These are phyloP conservation scores for Rhea americana DNA, from an alignment of 2,113 vertebrate genomes.

Conservation along the genomic window DNA sequence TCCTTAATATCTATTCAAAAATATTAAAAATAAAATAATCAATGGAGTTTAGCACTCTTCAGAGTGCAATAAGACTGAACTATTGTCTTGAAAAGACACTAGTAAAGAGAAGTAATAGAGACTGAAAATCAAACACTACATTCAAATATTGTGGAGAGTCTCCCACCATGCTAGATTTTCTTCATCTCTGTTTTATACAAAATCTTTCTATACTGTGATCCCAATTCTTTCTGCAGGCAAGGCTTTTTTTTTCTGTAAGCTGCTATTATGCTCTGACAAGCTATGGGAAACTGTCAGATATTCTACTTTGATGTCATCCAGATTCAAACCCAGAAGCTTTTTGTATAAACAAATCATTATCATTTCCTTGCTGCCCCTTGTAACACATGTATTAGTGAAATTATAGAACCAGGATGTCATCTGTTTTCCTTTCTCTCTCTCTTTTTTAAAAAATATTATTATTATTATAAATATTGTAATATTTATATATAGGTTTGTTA, in stretches of 20 bases:
- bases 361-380: constrained; percentile 16
- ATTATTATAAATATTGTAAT: neutral
- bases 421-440: neutral
- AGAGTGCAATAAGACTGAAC: neutral
- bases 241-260: constrained; percentile 29
- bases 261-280: constrained; percentile 20
- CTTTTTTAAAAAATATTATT: neutral
- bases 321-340: constrained; percentile 16
- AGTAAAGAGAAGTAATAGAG: no score
- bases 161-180: neutral
- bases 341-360: constrained; percentile 15
- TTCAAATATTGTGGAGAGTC: neutral
- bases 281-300: constrained; percentile 38
- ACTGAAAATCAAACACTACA: neutral
- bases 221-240: neutral
- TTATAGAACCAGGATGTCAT: neutral
- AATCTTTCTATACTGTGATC: neutral
- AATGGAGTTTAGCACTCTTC: neutral
- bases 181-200: neutral
- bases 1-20: neutral
- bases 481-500: no score
- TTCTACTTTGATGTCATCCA: constrained; percentile 20
- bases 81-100: neutral
- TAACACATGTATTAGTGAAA: neutral
- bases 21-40: neutral